Percentiles rank a stretch among this genome's conserved stretches.
Evolutionary conservation across 2,797 vertebrate genomes (phyloP).

Genomic region (Pagetopsis macropterus): DNA sequence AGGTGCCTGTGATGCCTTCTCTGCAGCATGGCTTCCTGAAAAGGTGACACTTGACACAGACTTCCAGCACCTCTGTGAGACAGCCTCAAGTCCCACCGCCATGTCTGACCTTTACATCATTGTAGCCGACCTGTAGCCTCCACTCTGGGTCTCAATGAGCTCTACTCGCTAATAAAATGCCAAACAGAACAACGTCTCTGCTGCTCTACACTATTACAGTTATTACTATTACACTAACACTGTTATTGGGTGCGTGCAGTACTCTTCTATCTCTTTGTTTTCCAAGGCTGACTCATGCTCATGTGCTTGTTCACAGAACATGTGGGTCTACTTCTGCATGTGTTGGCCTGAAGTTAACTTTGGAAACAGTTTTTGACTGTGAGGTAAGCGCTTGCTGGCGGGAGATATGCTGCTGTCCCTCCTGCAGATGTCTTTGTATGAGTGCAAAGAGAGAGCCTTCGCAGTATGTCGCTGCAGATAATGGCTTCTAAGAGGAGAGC

Average conservation of each 20-base stretch:
- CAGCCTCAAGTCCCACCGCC: constrained; percentile 44
- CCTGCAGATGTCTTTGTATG: constrained; percentile 35
- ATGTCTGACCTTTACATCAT: constrained; percentile 68
- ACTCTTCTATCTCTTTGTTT: constrained; percentile 20
- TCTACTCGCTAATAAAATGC: constrained; percentile 4
- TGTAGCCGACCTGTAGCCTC: constrained; percentile 35
- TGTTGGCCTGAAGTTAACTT: constrained; percentile 14
- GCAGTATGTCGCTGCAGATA: constrained; percentile 51
- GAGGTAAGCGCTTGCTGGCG: constrained; percentile 20
- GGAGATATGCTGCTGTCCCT: constrained; percentile 27
- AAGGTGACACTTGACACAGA: constrained; percentile 48
- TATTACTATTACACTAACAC: constrained; percentile 19
- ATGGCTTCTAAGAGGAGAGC: constrained; percentile 53
- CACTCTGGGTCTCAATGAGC: constrained; percentile 17
- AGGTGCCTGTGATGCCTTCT: constrained; percentile 25
- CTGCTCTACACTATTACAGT: constrained; percentile 31
- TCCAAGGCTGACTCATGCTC: constrained; percentile 25
- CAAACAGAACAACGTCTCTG: constrained; percentile 1
- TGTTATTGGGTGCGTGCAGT: neutral
- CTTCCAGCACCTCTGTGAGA: constrained; percentile 41
- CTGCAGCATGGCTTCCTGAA: constrained; percentile 23
- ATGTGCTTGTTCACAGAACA: constrained; percentile 2
- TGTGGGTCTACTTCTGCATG: constrained; percentile 10
- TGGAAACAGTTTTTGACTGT: constrained; percentile 19
- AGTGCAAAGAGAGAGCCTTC: constrained; percentile 39